Percentiles rank a stretch among this genome's conserved stretches.
Evolutionary conservation across 1,140 invertebrate genomes (phyloP).

Genomic region (Polypedilum pembai): DNA sequence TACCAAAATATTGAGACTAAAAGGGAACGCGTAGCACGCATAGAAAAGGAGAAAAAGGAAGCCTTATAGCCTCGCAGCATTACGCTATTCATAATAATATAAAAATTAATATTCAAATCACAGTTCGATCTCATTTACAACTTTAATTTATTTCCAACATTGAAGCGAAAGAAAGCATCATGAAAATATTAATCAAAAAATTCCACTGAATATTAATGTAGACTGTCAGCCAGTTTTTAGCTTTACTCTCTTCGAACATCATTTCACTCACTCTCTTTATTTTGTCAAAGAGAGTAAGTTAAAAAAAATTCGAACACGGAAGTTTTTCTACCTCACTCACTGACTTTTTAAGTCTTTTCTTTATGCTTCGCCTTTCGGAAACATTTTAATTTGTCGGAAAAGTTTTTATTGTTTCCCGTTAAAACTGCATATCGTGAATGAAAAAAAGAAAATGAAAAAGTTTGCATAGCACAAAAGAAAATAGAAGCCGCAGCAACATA

Average conservation of each 20-base stretch:
- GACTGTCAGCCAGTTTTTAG: too few relatives aligned
- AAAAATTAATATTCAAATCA: conserved; percentile 26
- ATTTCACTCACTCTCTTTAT: background rate
- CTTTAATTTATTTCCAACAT: background rate
- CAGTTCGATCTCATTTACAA: conserved; percentile 24
- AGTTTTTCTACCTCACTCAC: background rate
- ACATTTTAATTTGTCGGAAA: conserved; percentile 25
- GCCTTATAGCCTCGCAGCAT: too few relatives aligned
- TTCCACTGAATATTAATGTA: conserved; percentile 22
- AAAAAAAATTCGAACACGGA: background rate
- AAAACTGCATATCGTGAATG: background rate
- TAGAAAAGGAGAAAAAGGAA: too few relatives aligned
- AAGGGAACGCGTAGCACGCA: too few relatives aligned
- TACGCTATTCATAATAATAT: background rate
- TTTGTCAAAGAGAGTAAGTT: background rate
- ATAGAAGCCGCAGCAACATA: conserved; percentile 14
- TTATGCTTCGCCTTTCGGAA: background rate
- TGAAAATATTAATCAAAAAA: conserved; percentile 13
- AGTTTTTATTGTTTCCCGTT: conserved; percentile 12
- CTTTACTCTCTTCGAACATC: background rate
- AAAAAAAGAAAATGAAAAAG: background rate
- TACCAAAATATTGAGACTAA: too few relatives aligned
- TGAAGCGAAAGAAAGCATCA: background rate
- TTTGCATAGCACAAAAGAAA: background rate
- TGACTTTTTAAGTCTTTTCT: background rate